These are phyloP conservation scores for Apostichopus japonicus DNA, from an alignment of 35 echinoderm and acorn worm genomes.

Conservation along the genomic window DNA sequence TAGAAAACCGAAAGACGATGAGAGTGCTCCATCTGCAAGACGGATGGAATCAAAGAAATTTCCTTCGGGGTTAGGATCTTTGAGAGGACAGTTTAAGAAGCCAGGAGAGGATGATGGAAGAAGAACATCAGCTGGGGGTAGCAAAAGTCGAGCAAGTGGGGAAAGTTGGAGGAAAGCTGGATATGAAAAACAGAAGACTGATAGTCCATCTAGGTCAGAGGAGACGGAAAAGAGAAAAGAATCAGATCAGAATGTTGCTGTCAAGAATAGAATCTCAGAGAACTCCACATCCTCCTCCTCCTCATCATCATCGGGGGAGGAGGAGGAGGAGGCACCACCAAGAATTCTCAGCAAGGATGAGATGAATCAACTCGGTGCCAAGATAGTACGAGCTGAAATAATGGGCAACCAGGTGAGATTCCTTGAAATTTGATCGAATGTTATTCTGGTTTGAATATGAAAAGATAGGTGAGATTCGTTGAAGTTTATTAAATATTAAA, in stretches of 20 bases:
- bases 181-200: not conserved
- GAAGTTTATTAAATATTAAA: too few species aligned
- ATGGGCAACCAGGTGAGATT: constrained; percentile 91
- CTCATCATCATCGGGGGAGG: constrained; percentile 65
- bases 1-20: constrained; percentile 73
- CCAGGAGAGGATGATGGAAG: constrained; percentile 66
- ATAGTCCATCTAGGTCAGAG: constrained; percentile 20
- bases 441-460: not conserved
- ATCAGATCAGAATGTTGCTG: not conserved
- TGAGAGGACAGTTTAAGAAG: constrained; percentile 72
- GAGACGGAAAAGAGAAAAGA: not conserved
- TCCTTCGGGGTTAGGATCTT: not conserved
- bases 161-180: constrained; percentile 67
- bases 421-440: not conserved
- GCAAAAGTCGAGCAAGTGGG: not conserved
- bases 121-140: not conserved
- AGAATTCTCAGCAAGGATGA: constrained; percentile 84
- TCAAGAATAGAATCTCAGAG: not conserved
- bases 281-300: not conserved
- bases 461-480: too few species aligned
- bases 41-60: not conserved
- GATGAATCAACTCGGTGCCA: constrained; percentile 98
- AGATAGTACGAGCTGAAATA: constrained; percentile 90
- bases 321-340: constrained; percentile 20
- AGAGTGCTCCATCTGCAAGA: not conserved